Percentiles rank a stretch among this genome's conserved stretches.
phyloP scores from a whole-genome alignment of 2,797 vertebrate species.

The Xyrichtys novacula region DNA sequence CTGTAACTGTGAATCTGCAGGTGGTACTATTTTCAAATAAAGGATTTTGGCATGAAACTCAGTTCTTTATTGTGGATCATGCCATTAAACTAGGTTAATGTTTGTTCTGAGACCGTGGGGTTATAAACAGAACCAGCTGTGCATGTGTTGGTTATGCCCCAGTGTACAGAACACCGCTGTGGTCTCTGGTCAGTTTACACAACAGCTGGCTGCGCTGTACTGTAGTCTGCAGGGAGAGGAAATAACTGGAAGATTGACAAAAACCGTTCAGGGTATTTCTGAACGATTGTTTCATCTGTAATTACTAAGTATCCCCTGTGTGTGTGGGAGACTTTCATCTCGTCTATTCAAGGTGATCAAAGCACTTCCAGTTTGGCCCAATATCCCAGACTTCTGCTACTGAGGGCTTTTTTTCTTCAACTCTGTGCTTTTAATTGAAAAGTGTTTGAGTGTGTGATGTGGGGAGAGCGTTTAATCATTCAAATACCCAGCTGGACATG shows the following conservation, averaged over 20 bases:
- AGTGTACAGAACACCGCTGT: background rate
- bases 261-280: conserved; percentile 1
- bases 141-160: conserved; percentile 15
- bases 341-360: conserved; percentile 27
- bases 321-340: conserved; percentile 13
- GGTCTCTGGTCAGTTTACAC: conserved; percentile 4
- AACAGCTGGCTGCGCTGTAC: conserved; percentile 22
- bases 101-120: conserved; percentile 26
- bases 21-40: conserved; percentile 17
- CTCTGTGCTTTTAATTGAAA: conserved; percentile 21
- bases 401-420: background rate
- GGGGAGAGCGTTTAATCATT: conserved; percentile 25
- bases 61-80: conserved; percentile 16
- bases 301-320: conserved; percentile 2
- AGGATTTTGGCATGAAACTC: conserved; percentile 6
- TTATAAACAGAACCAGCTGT: conserved; percentile 45
- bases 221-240: background rate
- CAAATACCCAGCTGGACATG: conserved; percentile 1
- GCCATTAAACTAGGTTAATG: conserved; percentile 32
- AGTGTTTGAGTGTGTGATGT: background rate
- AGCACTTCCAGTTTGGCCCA: conserved; percentile 15
- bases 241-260: conserved; percentile 4
- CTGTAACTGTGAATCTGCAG: conserved; percentile 19
- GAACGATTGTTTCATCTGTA: background rate
- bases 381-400: background rate